Evolutionary conservation across 2,888 invertebrate species (phyloP).

Genomic region (Dorcus hopei): DNA sequence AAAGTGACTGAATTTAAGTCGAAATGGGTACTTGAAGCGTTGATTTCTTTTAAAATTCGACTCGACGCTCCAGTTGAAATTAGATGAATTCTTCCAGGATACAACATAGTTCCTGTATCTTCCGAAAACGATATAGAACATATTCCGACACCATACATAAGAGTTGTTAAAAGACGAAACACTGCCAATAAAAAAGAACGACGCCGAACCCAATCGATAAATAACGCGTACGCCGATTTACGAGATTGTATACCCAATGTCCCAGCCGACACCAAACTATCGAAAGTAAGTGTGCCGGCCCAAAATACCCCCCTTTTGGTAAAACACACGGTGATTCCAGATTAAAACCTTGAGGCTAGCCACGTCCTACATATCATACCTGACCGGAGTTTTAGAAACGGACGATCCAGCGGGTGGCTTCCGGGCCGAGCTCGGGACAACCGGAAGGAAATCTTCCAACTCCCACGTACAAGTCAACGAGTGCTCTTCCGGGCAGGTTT

Average conservation of each 20-base stretch:
- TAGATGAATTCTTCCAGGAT: conserved; percentile 14
- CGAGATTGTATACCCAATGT: conserved; percentile 95
- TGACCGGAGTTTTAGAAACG: conserved; percentile 85
- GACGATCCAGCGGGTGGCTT: conserved; percentile 83
- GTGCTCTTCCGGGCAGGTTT: conserved; percentile 36
- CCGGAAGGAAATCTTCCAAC: conserved; percentile 38
- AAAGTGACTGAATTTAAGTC: no score
- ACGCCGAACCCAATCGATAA: conserved; percentile 88
- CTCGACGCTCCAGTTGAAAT: not conserved
- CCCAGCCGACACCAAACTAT: conserved; percentile 91
- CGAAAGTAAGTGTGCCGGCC: conserved; percentile 64
- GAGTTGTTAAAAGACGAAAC: conserved; percentile 74
- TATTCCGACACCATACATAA: conserved; percentile 48
- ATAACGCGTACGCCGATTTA: conserved; percentile 89
- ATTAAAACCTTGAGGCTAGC: conserved; percentile 93
- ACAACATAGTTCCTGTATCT: conserved; percentile 18
- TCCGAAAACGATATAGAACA: conserved; percentile 32
- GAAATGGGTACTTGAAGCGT: no score
- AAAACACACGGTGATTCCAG: conserved; percentile 51
- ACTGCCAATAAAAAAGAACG: conserved; percentile 95
- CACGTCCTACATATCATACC: conserved; percentile 88
- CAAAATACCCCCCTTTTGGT: not conserved
- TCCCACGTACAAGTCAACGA: conserved; percentile 38
- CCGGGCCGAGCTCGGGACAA: conserved; percentile 72
- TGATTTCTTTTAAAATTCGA: not conserved